Percentiles rank a stretch among this genome's conserved stretches.
phyloP scores from a whole-genome alignment of 2,113 vertebrate genomes.

The Phylloscopus trochiloides region DNA sequence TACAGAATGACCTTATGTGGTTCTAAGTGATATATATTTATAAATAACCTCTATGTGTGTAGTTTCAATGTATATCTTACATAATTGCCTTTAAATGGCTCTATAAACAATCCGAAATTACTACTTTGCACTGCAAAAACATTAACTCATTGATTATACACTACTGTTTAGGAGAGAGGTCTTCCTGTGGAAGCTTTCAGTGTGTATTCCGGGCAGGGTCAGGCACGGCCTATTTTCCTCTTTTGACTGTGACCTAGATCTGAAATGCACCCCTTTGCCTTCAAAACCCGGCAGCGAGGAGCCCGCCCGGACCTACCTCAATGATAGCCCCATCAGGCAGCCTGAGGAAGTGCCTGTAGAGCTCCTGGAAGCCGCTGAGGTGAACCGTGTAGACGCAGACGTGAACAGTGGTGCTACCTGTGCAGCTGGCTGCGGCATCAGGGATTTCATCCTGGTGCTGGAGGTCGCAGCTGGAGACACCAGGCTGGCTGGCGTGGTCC shows the following conservation, averaged over 20 bases:
- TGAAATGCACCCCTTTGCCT: background rate
- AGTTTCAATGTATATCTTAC: background rate
- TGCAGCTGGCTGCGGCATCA: background rate
- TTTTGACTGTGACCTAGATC: background rate
- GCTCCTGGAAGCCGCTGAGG: slow-evolving; percentile 78
- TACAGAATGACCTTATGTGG: background rate
- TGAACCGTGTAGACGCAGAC: slow-evolving; percentile 82
- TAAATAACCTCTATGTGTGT: background rate
- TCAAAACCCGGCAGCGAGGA: background rate
- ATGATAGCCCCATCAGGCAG: slow-evolving; percentile 84
- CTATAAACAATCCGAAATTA: background rate
- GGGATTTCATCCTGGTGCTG: background rate
- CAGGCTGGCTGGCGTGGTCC: slow-evolving; percentile 53
- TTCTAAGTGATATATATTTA: background rate
- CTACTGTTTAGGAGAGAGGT: background rate
- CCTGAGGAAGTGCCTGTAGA: slow-evolving; percentile 86
- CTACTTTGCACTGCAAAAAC: background rate
- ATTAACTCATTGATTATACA: background rate
- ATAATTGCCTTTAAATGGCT: slow-evolving; percentile 10
- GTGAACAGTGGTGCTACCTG: slow-evolving; percentile 72
- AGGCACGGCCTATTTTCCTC: background rate
- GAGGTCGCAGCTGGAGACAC: slow-evolving; percentile 58
- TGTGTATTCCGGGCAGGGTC: background rate
- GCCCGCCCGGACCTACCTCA: slow-evolving; percentile 78
- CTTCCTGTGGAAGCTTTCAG: background rate